A percentile compares a stretch with the other conserved stretches of the same genome.
These are phyloP conservation scores for Chrysomela aeneicollis DNA, from an alignment of 2,888 invertebrate genomes.

Conservation along the genomic window DNA sequence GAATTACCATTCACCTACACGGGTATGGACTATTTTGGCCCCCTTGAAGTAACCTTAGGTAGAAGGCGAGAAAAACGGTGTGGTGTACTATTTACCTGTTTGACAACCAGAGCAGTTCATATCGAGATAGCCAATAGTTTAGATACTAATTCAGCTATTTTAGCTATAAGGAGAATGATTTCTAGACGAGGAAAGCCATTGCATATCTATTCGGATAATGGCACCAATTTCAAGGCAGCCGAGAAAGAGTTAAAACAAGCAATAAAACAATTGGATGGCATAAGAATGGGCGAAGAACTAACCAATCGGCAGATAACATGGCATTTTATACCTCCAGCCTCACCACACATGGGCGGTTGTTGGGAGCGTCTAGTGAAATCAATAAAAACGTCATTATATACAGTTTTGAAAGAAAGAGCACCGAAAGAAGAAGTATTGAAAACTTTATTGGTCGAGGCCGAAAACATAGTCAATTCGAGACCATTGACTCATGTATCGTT, in stretches of 20 bases:
- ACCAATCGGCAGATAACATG: not conserved
- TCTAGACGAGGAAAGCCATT: too few species aligned
- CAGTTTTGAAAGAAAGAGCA: not conserved
- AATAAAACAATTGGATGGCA: not conserved
- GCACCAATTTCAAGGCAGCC: too few species aligned
- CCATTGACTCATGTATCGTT: slow-evolving; percentile 11
- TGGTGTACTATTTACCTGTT: too few species aligned
- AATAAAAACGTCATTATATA: not conserved
- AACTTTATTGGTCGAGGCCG: slow-evolving; percentile 3
- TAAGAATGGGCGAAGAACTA: not conserved
- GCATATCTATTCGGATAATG: too few species aligned
- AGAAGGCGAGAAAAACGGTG: too few species aligned
- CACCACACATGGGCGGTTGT: not conserved
- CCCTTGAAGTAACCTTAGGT: slow-evolving; percentile 1
- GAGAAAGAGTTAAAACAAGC: not conserved
- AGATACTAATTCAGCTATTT: too few species aligned
- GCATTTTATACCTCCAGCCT: not conserved
- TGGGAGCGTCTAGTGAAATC: not conserved
- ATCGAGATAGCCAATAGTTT: too few species aligned
- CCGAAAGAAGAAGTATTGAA: not conserved
- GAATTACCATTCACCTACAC: not conserved
- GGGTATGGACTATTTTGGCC: slow-evolving; percentile 1
- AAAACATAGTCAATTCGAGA: slow-evolving; percentile 7
- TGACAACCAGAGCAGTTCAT: too few species aligned
- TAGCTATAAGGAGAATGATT: too few species aligned